Conservation (phyloP, 1,140 invertebrate genomes). For the Cydia strobilella region DNA sequence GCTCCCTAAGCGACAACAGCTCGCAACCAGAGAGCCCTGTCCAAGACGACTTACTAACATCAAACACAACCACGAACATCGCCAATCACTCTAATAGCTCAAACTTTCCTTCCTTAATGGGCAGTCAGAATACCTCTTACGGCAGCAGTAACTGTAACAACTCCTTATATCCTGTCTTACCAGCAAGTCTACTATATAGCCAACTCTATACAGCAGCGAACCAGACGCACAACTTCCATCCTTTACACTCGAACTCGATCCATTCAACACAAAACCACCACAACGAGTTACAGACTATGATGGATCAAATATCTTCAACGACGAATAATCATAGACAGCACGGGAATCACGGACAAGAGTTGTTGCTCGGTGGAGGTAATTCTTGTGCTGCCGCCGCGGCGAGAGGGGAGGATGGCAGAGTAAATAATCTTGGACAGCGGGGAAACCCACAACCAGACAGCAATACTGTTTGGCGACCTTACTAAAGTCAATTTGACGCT, state of each 20-base stretch:
- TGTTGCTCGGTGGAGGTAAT: conserved; percentile 82
- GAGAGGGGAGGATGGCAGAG: conserved; percentile 81
- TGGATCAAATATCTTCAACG: conserved; percentile 86
- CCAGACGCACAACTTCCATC: conserved; percentile 88
- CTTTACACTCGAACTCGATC: conserved; percentile 82
- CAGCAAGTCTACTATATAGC: conserved; percentile 89
- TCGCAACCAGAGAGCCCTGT: conserved; percentile 90
- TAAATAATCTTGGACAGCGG: conserved; percentile 82
- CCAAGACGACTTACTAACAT: conserved; percentile 86
- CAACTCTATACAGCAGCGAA: conserved; percentile 90
- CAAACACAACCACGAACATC: conserved; percentile 80
- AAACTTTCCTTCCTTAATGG: conserved; percentile 82
- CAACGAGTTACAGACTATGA: conserved; percentile 85
- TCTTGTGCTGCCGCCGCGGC: conserved; percentile 83
- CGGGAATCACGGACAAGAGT: conserved; percentile 78
- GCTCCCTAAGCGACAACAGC: conserved; percentile 89
- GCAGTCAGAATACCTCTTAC: conserved; percentile 78
- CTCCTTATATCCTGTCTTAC: conserved; percentile 86
- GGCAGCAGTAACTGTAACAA: conserved; percentile 83
- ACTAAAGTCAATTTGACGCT: conserved; percentile 58
- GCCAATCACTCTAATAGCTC: conserved; percentile 83
- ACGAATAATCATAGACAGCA: conserved; percentile 81
- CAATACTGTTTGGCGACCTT: conserved; percentile 84
- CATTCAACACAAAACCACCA: conserved; percentile 83
- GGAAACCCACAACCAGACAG: conserved; percentile 84